phyloP scores from a whole-genome alignment of 2,113 vertebrate species.

The Calyptomena viridis region DNA sequence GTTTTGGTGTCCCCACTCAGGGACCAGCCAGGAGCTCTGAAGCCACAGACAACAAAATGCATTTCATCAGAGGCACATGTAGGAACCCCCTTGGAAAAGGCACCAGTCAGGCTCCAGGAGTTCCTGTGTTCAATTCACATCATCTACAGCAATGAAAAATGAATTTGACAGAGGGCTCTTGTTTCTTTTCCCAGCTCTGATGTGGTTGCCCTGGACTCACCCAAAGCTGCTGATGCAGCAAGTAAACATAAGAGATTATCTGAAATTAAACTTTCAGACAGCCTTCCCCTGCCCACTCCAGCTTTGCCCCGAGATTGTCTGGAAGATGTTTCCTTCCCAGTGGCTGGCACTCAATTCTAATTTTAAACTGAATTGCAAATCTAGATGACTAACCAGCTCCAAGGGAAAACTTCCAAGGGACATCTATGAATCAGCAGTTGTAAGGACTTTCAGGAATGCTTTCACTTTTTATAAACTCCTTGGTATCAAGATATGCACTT shows the following conservation, averaged over 20 bases:
- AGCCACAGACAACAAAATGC: neutral
- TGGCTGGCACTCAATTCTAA: neutral
- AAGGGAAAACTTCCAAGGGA: neutral
- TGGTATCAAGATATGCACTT: neutral
- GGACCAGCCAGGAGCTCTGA: neutral
- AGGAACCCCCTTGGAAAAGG: neutral
- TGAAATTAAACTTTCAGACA: neutral
- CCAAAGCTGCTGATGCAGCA: neutral
- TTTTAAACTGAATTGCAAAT: neutral
- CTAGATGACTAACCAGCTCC: neutral
- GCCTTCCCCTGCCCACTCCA: neutral
- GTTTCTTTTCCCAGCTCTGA: neutral
- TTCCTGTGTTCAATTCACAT: neutral
- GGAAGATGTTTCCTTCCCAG: neutral
- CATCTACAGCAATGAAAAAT: neutral
- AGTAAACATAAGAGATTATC: neutral
- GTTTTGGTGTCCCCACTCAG: rapidly evolving
- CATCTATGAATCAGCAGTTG: neutral
- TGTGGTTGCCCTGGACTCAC: neutral
- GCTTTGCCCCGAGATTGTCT: neutral
- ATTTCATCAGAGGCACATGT: neutral
- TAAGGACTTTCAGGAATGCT: neutral
- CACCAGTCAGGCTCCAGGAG: neutral
- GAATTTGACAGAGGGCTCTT: neutral
- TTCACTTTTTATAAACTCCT: neutral